phyloP scores from a whole-genome alignment of 1,140 invertebrate species.

The Lepidotrigona ventralis region DNA sequence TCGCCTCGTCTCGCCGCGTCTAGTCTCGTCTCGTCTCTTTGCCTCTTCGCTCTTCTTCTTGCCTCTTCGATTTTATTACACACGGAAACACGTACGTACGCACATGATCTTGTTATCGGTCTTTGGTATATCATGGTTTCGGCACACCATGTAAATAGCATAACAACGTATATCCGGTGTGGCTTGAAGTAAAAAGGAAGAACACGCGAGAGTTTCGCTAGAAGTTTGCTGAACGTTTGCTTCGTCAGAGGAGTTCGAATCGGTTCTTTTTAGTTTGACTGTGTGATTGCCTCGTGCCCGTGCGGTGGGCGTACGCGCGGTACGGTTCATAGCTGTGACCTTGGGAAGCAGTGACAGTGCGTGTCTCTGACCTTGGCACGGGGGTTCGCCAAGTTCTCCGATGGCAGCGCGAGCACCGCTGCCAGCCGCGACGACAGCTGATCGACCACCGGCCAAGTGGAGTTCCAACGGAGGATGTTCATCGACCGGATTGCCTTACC shows the following conservation, averaged over 20 bases:
- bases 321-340: constrained; percentile 29
- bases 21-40: background rate
- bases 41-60: background rate
- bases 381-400: constrained; percentile 40
- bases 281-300: background rate
- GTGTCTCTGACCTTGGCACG: constrained; percentile 52
- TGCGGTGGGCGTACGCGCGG: background rate
- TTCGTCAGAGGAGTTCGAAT: background rate
- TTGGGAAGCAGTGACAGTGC: constrained; percentile 55
- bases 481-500: constrained; percentile 5
- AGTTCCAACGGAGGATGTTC: constrained; percentile 7
- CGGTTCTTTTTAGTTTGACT: background rate
- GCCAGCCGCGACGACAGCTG: constrained; percentile 29
- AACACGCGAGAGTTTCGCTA: background rate
- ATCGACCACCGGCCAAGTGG: constrained; percentile 30
- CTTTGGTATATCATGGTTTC: background rate
- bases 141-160: background rate
- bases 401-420: constrained; percentile 25
- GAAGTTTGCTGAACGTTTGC: too few species aligned
- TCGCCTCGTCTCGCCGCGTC: background rate
- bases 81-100: background rate
- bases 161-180: background rate
- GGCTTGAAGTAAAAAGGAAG: background rate
- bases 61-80: background rate
- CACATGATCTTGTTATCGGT: background rate